phyloP scores from a whole-genome alignment of 2,888 invertebrate genomes.

The Baccha elongata region DNA sequence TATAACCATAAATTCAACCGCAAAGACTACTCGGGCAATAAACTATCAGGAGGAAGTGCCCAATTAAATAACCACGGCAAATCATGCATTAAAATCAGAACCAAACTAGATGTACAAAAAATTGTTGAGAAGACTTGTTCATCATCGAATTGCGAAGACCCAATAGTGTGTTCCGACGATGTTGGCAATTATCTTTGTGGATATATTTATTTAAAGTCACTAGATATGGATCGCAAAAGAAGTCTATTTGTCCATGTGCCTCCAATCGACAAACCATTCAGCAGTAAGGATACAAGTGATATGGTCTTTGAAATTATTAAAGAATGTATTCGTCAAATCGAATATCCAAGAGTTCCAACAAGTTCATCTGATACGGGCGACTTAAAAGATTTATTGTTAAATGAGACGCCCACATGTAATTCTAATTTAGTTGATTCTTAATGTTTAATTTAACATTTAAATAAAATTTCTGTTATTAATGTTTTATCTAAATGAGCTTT shows the following conservation, averaged over 20 bases:
- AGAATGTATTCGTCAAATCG: constrained; percentile 79
- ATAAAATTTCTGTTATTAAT: too few species aligned
- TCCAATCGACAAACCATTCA: constrained; percentile 85
- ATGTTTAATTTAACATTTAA: too few species aligned
- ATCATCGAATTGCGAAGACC: constrained; percentile 75
- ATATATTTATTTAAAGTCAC: constrained; percentile 89
- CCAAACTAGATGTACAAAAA: constrained; percentile 79
- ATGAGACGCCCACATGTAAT: too few species aligned
- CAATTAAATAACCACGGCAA: constrained; percentile 75
- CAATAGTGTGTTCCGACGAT: constrained; percentile 77
- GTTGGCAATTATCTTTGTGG: constrained; percentile 88
- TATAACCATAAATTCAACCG: constrained; percentile 80
- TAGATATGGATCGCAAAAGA: constrained; percentile 84
- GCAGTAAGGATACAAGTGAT: constrained; percentile 84
- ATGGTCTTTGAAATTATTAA: constrained; percentile 81
- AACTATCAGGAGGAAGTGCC: constrained; percentile 74
- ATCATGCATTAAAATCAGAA: constrained; percentile 76
- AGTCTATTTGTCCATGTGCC: constrained; percentile 92
- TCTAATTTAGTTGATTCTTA: too few species aligned
- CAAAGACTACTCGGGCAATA: constrained; percentile 79
- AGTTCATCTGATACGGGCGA: too few species aligned
- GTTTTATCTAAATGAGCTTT: too few species aligned
- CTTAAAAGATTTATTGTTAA: too few species aligned
- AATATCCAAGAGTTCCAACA: too few species aligned
- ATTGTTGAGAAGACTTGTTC: constrained; percentile 83